Conservation (phyloP, 2,113 vertebrate genomes). For the Monarcha castaneiventris region DNA sequence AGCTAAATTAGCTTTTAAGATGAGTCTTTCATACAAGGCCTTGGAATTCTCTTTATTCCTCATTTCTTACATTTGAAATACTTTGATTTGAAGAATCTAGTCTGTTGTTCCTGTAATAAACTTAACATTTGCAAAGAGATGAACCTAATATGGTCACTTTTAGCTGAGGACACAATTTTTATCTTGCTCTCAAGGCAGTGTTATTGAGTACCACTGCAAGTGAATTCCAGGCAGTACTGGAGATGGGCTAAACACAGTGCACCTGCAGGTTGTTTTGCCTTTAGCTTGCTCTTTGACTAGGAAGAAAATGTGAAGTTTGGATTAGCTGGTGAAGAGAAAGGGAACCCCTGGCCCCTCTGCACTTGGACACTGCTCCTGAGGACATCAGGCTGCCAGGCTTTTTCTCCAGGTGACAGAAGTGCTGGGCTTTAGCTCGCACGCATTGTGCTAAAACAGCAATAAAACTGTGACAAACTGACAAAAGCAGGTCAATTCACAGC, state of each 20-base stretch:
- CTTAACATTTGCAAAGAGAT: neutral
- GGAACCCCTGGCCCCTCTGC: neutral
- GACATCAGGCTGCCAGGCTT: neutral
- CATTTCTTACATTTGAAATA: neutral
- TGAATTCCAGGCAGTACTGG: neutral
- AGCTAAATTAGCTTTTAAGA: slow-evolving; percentile 23
- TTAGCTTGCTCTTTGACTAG: neutral
- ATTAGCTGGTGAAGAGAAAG: neutral
- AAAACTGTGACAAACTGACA: slow-evolving; percentile 46
- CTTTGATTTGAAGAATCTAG: neutral
- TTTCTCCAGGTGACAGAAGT: neutral
- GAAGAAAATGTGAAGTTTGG: neutral
- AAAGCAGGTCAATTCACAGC: slow-evolving; percentile 59
- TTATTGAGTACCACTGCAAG: neutral
- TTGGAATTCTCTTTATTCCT: neutral
- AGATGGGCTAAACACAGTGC: neutral
- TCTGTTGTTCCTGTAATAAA: neutral
- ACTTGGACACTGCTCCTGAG: neutral
- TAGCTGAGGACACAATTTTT: neutral
- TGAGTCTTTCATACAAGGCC: neutral
- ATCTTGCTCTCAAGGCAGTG: neutral
- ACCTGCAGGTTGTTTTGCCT: neutral
- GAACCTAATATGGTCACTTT: neutral
- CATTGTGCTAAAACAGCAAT: slow-evolving; percentile 37
- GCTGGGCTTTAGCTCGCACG: neutral